Percentiles rank a stretch among this genome's conserved stretches.
Evolutionary conservation across 2,888 invertebrate species (phyloP).

Genomic region (Limnephilus rhombicus): DNA sequence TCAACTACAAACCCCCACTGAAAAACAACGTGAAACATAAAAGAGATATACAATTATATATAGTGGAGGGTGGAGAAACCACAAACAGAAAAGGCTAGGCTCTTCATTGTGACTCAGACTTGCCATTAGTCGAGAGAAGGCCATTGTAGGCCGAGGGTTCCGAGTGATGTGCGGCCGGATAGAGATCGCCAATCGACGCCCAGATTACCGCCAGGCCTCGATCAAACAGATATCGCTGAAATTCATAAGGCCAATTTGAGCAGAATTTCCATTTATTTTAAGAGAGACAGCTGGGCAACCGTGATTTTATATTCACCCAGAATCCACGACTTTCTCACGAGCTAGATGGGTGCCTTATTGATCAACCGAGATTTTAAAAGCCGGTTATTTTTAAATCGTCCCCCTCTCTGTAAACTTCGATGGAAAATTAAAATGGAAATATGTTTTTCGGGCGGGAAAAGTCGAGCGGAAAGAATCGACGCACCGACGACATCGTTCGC

Average conservation of each 20-base stretch:
- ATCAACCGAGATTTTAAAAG: slow-evolving; percentile 22
- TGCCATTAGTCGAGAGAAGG: neutral
- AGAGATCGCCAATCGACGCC: slow-evolving; percentile 3
- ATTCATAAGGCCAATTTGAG: slow-evolving; percentile 17
- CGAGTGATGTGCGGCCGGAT: neutral
- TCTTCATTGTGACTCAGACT: neutral
- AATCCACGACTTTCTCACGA: slow-evolving; percentile 3
- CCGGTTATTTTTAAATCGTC: slow-evolving; percentile 14
- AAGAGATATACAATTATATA: neutral
- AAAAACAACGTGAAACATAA: neutral
- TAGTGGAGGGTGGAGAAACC: neutral
- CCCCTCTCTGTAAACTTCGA: slow-evolving; percentile 16
- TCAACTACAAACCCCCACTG: neutral
- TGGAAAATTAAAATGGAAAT: slow-evolving; percentile 26
- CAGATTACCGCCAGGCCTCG: neutral
- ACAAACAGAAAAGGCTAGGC: neutral
- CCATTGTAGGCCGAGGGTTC: neutral
- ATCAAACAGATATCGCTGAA: slow-evolving; percentile 36
- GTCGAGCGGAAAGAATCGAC: neutral
- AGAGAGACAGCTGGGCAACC: neutral
- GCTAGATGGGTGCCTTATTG: neutral
- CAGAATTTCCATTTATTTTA: neutral
- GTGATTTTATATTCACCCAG: neutral
- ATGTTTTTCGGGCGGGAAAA: neutral
- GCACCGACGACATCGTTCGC: neutral